A percentile compares a stretch with the other conserved stretches of the same genome.
These are phyloP conservation scores for Trinectes maculatus DNA, from an alignment of 2,113 vertebrate species.

Conservation along the genomic window DNA sequence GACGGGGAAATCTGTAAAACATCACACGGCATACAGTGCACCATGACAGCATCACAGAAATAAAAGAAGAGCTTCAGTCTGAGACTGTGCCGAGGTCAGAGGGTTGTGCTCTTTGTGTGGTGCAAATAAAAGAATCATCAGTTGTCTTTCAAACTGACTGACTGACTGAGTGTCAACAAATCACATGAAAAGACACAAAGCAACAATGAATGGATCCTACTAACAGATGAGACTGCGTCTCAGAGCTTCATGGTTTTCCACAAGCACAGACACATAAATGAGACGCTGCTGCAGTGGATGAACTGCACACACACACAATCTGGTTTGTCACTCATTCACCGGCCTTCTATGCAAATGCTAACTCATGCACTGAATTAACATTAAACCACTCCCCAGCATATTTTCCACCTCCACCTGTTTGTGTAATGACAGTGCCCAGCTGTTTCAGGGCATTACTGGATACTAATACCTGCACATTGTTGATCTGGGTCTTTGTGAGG, in stretches of 20 bases:
- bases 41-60: conserved; percentile 7
- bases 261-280: background rate
- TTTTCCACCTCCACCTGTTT: too few species aligned
- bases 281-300: too few species aligned
- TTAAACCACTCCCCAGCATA: background rate
- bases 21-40: background rate
- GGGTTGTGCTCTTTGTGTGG: too few species aligned
- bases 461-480: background rate
- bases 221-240: too few species aligned
- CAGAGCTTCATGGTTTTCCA: background rate
- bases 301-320: too few species aligned
- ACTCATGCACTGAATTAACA: background rate
- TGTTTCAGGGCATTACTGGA: background rate
- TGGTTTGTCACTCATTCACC: too few species aligned
- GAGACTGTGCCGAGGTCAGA: too few species aligned
- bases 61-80: background rate
- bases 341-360: too few species aligned
- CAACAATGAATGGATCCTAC: too few species aligned
- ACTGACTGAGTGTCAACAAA: too few species aligned
- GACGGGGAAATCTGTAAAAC: conserved; percentile 25
- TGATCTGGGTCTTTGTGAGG: background rate
- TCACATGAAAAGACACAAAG: background rate
- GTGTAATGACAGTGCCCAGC: background rate
- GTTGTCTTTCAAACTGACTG: too few species aligned
- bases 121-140: too few species aligned